phyloP scores from a whole-genome alignment of 2,797 vertebrate species.

The Odontamblyopus lacepedii region DNA sequence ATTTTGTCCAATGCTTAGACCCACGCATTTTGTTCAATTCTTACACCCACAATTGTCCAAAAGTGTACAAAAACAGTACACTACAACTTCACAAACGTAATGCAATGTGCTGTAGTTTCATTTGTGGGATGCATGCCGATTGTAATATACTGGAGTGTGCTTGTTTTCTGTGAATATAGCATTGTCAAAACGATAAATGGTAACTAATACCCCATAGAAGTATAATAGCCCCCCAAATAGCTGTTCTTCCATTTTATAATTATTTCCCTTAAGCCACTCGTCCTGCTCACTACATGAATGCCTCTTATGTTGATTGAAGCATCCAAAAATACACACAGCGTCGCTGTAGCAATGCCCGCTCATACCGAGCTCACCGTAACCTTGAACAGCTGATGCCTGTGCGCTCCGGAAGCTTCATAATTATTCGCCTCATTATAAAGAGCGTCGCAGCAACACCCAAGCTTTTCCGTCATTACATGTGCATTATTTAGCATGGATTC shows the following conservation, averaged over 20 bases:
- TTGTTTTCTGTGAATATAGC: too few species aligned
- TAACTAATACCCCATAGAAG: too few species aligned
- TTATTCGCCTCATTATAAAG: constrained; percentile 53
- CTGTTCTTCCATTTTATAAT: constrained; percentile 34
- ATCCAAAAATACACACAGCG: constrained; percentile 41
- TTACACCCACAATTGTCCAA: too few species aligned
- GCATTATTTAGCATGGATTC: too few species aligned
- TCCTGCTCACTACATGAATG: constrained; percentile 20
- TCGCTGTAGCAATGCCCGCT: constrained; percentile 38
- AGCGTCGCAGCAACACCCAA: constrained; percentile 39
- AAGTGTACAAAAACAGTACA: too few species aligned
- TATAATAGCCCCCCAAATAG: not conserved
- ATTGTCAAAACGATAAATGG: too few species aligned
- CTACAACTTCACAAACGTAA: too few species aligned
- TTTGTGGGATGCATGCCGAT: too few species aligned
- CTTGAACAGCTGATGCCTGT: constrained; percentile 58
- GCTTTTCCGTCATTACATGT: constrained; percentile 16
- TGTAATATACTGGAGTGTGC: too few species aligned
- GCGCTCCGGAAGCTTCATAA: constrained; percentile 44
- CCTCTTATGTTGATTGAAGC: constrained; percentile 52
- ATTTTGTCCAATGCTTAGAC: too few species aligned
- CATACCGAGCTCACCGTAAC: constrained; percentile 47
- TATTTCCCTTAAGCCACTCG: constrained; percentile 18
- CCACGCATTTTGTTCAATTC: too few species aligned
- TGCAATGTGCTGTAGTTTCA: too few species aligned